Evolutionary conservation across 1,140 invertebrate genomes (phyloP).

Genomic region (Solenopsis fugax): DNA sequence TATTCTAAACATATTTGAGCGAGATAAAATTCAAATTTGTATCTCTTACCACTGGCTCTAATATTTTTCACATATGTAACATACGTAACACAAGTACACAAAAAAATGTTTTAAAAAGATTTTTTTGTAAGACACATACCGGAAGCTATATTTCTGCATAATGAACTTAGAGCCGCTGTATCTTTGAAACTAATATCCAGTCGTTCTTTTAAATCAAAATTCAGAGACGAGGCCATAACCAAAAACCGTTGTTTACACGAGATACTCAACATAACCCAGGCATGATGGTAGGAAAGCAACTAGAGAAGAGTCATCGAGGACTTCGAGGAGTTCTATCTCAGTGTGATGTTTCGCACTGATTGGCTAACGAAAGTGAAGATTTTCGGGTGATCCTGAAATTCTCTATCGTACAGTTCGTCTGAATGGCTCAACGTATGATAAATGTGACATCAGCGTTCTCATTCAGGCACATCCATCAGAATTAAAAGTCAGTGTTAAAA

Average conservation of each 20-base stretch:
- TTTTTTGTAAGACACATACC: constrained; percentile 71
- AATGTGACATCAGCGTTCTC: too few species aligned
- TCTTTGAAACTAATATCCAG: constrained; percentile 72
- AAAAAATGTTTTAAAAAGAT: constrained; percentile 3
- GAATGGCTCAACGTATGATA: too few species aligned
- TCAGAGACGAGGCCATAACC: constrained; percentile 72
- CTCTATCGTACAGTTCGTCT: too few species aligned
- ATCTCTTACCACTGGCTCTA: background rate
- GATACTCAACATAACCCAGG: background rate
- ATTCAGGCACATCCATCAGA: too few species aligned
- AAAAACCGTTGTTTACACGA: constrained; percentile 41
- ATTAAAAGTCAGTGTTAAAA: too few species aligned
- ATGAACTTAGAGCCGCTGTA: constrained; percentile 64
- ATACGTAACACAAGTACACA: background rate
- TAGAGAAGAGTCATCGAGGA: too few species aligned
- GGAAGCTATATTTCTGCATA: constrained; percentile 78
- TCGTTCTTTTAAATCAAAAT: constrained; percentile 70
- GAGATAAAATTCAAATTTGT: constrained; percentile 37
- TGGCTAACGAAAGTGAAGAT: too few species aligned
- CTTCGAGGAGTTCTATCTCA: too few species aligned
- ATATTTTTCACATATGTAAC: background rate
- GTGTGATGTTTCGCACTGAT: too few species aligned
- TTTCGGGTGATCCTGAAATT: too few species aligned
- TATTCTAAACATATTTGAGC: background rate
- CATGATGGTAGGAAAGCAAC: background rate